phyloP scores from a whole-genome alignment of 2,113 vertebrate genomes.

The Saguinus imperator region DNA sequence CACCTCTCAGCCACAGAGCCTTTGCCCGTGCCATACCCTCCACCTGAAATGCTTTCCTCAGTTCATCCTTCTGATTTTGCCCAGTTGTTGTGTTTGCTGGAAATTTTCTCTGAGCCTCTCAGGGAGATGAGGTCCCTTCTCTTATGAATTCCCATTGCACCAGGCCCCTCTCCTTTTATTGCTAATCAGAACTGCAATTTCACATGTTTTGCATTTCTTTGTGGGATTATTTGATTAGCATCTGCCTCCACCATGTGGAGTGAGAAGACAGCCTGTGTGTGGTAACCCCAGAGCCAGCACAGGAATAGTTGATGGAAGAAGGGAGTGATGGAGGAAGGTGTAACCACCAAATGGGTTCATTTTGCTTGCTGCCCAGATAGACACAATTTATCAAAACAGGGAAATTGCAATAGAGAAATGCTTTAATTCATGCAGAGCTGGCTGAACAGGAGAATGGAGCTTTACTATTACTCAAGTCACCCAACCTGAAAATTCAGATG shows the following conservation, averaged over 20 bases:
- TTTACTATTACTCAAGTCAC: too few relatives aligned
- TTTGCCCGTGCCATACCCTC: rapidly evolving
- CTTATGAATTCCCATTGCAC: background rate
- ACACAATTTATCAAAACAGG: too few relatives aligned
- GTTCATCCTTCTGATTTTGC: background rate
- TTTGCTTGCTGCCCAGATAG: too few relatives aligned
- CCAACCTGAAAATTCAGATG: too few relatives aligned
- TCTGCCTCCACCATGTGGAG: background rate
- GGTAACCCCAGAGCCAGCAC: background rate
- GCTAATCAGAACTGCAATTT: background rate
- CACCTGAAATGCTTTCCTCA: background rate
- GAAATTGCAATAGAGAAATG: too few relatives aligned
- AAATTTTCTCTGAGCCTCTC: background rate
- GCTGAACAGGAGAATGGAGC: too few relatives aligned
- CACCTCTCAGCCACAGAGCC: background rate
- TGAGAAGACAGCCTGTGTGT: background rate
- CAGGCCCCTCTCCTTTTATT: background rate
- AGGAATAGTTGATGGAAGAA: background rate
- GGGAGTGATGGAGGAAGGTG: background rate
- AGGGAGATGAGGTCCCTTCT: background rate
- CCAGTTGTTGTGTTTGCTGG: rapidly evolving
- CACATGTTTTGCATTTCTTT: background rate
- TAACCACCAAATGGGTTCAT: too few relatives aligned
- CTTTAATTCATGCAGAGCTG: too few relatives aligned
- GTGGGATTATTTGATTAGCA: slow-evolving; percentile 2